A percentile compares a stretch with the other conserved stretches of the same genome.
These are phyloP conservation scores for Stictonetta naevosa DNA, from an alignment of 2,113 vertebrate species.

Conservation along the genomic window DNA sequence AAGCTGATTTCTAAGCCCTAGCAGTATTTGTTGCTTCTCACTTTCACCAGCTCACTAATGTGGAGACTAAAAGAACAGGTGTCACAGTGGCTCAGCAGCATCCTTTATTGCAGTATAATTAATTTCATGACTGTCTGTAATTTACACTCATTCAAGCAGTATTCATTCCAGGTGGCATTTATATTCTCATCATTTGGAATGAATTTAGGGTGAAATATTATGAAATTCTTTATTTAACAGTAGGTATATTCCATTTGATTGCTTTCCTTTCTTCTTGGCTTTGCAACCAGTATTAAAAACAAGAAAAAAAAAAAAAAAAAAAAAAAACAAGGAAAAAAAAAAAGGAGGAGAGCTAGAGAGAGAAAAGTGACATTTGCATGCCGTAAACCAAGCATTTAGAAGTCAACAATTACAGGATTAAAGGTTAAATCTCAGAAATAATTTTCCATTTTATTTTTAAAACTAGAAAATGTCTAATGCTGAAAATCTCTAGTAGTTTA, in stretches of 20 bases:
- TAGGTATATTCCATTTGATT: neutral
- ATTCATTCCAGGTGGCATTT: neutral
- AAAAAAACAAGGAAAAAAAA: neutral
- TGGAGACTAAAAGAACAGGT: neutral
- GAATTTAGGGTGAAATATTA: constrained; percentile 1
- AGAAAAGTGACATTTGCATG: neutral
- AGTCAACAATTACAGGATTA: neutral
- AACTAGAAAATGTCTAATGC: neutral
- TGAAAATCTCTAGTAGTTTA: neutral
- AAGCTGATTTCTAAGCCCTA: neutral
- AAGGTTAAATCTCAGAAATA: neutral
- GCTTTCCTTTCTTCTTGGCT: constrained; percentile 8
- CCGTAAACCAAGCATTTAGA: neutral
- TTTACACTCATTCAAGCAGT: neutral
- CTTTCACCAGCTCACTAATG: neutral
- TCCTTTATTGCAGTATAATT: neutral
- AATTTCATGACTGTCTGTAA: neutral
- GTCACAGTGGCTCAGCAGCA: neutral
- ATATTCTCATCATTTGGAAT: neutral
- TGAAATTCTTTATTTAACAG: neutral
- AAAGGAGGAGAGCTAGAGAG: neutral
- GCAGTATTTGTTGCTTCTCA: neutral
- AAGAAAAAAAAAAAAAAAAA: neutral
- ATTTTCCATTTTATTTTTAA: neutral
- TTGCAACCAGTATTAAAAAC: neutral